A percentile compares a stretch with the other conserved stretches of the same genome.
Evolutionary conservation across 2,797 vertebrate genomes (phyloP).

Genomic region (Phataginus tricuspis): DNA sequence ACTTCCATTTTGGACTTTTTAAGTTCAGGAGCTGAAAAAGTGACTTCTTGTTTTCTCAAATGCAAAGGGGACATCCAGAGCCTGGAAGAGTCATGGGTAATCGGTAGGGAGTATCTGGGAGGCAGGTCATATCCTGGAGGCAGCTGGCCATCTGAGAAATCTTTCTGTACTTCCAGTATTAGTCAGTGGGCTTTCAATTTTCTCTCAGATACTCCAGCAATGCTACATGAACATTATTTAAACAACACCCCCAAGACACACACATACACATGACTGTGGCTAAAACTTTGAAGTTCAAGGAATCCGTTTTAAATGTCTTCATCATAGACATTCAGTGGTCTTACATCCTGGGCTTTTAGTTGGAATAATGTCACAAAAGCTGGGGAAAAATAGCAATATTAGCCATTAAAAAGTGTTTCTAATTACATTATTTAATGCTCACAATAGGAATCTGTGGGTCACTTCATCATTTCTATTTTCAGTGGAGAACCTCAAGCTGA

Average conservation of each 20-base stretch:
- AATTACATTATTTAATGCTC: conserved; percentile 35
- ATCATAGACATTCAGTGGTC: neutral
- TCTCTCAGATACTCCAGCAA: neutral
- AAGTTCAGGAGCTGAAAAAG: conserved; percentile 71
- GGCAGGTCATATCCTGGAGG: conserved; percentile 25
- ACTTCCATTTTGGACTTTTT: conserved; percentile 69
- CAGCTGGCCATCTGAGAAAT: conserved; percentile 47
- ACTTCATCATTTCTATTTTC: conserved; percentile 43
- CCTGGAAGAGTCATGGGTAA: conserved; percentile 23
- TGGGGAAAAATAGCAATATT: neutral
- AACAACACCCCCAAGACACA: neutral
- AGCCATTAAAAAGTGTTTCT: neutral
- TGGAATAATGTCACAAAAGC: conserved; percentile 2
- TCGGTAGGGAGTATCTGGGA: conserved; percentile 40
- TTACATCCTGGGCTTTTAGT: neutral
- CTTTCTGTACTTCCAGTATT: neutral
- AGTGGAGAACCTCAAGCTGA: conserved; percentile 37
- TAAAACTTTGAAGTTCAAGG: neutral
- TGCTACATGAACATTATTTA: neutral
- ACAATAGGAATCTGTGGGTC: neutral
- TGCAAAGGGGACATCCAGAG: conserved; percentile 67
- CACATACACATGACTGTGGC: neutral
- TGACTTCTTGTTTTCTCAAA: conserved; percentile 63
- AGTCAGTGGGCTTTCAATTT: conserved; percentile 4
- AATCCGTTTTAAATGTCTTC: conserved; percentile 19